Base-by-base conservation (phyloP, 2,888 invertebrate genomes). In the Erynnis tages region DNA sequence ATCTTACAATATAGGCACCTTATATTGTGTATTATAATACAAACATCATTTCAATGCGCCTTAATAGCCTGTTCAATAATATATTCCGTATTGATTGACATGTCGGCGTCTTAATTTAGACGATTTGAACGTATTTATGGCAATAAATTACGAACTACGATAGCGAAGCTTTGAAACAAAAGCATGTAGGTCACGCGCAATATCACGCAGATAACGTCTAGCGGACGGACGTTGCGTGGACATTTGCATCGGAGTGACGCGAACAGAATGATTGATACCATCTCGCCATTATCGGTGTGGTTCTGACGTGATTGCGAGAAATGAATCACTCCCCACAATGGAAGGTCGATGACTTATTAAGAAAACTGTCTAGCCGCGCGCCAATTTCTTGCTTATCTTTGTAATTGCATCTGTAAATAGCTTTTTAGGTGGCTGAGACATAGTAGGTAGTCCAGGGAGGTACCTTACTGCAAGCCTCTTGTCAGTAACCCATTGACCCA, bases 221-320 rank as follows among this genome's bases (percentile, higher is more conserved):
- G 40, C 48, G 48, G 48, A 38, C 19, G 48, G 40, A 32, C 30
- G 21, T 37, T 29, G 38, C 23, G 38, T 48, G 50, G 27, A 43
- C 43, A 43, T 50, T 43, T 43, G 43, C 50, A 50, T 50, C 35
- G 41, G 19, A 34, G 29, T 50, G 43, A 50, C 41, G 50, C 19
- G 35, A 11, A n/a, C 4, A 43, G 41, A 43, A 41, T 43, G 43
- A 50, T 50, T 50, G 43, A 50, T 43, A 41, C 38, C 29, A 48
- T 48, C 48, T 27, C 37, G 14, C 44, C 14, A 46, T 35, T 48
- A 49, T 49, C 40, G 32, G 30, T 23, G 40, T 29, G 38, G 30
- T 37, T 30, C 30, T 48, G 48, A 48, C 40, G 38, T 40, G 40
- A 23, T 49, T 10, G 16, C 19, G 23, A 45, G 40, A 32, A 19